These are phyloP conservation scores for Lepidostoma basale DNA, from an alignment of 1,140 invertebrate species.

Conservation along the genomic window DNA sequence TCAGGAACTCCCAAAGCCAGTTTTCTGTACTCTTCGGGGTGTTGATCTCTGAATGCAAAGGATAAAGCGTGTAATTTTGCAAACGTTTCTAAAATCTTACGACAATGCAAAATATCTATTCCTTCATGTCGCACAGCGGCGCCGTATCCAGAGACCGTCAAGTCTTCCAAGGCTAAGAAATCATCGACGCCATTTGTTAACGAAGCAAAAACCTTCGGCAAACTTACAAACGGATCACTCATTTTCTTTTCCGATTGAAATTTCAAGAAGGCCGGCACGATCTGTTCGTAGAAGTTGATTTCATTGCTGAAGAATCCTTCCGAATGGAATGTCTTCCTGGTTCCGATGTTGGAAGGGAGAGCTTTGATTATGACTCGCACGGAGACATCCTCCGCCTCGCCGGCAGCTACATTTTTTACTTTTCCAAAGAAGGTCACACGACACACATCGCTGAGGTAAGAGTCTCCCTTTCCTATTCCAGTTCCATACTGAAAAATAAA, in stretches of 20 bases:
- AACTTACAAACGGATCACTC: conserved; percentile 60
- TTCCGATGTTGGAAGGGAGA: conserved; percentile 63
- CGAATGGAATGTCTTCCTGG: conserved; percentile 65
- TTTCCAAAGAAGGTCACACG: conserved; percentile 57
- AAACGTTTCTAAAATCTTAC: conserved; percentile 63
- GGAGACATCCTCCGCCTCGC: conserved; percentile 25
- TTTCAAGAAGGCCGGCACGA: conserved; percentile 55
- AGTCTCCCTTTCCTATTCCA: conserved; percentile 61
- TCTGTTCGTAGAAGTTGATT: conserved; percentile 64
- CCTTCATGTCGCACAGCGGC: conserved; percentile 59
- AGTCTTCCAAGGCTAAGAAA: conserved; percentile 70
- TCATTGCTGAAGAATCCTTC: conserved; percentile 67
- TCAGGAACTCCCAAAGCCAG: conserved; percentile 56
- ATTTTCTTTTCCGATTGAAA: conserved; percentile 57
- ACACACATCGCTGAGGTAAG: conserved; percentile 63
- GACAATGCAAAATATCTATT: conserved; percentile 60
- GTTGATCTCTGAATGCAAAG: conserved; percentile 69
- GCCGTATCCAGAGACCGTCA: conserved; percentile 61
- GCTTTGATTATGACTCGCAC: conserved; percentile 62
- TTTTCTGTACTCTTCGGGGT: conserved; percentile 62
- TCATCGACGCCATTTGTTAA: conserved; percentile 68
- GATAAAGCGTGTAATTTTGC: conserved; percentile 73
- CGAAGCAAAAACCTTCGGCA: conserved; percentile 61
- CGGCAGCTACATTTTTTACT: conserved; percentile 47
- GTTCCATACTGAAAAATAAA: conserved; percentile 33